phyloP scores from a whole-genome alignment of 1,140 invertebrate species.

The Panonychus citri region DNA sequence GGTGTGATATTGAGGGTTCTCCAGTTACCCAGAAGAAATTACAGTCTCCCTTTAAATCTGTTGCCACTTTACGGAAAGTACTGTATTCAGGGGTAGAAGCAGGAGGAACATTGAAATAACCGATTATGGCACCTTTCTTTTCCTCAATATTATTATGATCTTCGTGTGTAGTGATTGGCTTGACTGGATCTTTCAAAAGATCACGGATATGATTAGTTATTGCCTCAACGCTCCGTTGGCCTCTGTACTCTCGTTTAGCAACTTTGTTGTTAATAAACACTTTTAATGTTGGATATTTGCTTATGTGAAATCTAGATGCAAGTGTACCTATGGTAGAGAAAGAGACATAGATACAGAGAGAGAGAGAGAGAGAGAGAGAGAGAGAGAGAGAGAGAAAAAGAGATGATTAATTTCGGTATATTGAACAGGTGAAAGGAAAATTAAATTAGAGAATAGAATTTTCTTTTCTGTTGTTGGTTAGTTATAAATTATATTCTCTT shows the following conservation, averaged over 20 bases:
- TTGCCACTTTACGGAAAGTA: conserved; percentile 52
- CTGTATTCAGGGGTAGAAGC: conserved; percentile 50
- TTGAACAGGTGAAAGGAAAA: too few relatives aligned
- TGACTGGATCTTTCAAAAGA: conserved; percentile 69
- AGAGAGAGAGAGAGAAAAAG: conserved; percentile 11
- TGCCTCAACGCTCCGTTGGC: conserved; percentile 52
- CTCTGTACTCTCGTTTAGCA: conserved; percentile 83
- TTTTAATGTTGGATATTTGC: conserved; percentile 95
- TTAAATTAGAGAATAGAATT: too few relatives aligned
- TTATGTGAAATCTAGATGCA: conserved; percentile 75
- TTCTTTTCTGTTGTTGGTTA: too few relatives aligned
- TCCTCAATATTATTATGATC: conserved; percentile 37
- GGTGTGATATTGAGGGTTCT: conserved; percentile 24
- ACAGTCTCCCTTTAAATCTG: conserved; percentile 82
- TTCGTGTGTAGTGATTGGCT: conserved; percentile 44
- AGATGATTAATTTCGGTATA: conserved; percentile 3
- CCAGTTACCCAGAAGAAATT: conserved; percentile 79
- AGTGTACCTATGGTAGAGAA: conserved; percentile 38
- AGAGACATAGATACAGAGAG: too few relatives aligned
- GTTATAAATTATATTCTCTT: too few relatives aligned
- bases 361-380: conserved; percentile 11
- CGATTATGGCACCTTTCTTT: conserved; percentile 73
- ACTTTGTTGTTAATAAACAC: conserved; percentile 78
- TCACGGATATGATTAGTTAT: conserved; percentile 62
- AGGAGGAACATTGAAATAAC: conserved; percentile 46